Base-by-base conservation (phyloP, 1,140 invertebrate species). In the Diorhabda carinulata region DNA sequence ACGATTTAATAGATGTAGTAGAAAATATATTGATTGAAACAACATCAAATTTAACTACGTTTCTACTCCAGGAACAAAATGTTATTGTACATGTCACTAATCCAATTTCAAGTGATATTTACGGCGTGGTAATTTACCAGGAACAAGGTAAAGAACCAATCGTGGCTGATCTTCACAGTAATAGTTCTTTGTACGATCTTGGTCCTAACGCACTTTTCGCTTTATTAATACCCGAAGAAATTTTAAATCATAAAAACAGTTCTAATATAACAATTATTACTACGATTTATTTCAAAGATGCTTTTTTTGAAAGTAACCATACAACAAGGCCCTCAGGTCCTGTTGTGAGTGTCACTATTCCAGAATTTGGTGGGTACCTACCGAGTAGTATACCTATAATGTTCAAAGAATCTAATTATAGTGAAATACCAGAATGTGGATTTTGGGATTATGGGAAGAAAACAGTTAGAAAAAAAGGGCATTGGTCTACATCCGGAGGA, bases 401-500 rank as follows among this genome's bases (percentile, higher is more conserved):
- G 25, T 83, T 85, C 57, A 82, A 79, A 71, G 74, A 82, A 57
- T 67, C 76, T 56, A 71, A 74, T 47, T 74, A 73, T 25, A 70
- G 40, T n/a, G 61, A 72, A 7, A 74, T 73, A 7, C 61, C 47
- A 7, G 59, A 60, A 68, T 89, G 87, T 77, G 83, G 82, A 5
- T 88, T 84, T 79, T 89, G 87, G 87, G 84, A 88, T 76, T 87
- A 85, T 73, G 78, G 76, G 3, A 68, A 72, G 40, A 52, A 57
- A 47, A 25, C 56, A 2, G 41, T 70, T 10, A 64, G 43, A 40
- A 73, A 72, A 60, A 77, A 67, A 65, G 78, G 78, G 2, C 77
- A 78, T 52, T 88, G 86, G 86, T 82, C 81, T 1, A 65, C 58
- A 2, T 8, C 73, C 10, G 78, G 78, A 2, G 69, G 72, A 4